phyloP scores from a whole-genome alignment of 2,888 invertebrate species.

The Prosapia bicincta region DNA sequence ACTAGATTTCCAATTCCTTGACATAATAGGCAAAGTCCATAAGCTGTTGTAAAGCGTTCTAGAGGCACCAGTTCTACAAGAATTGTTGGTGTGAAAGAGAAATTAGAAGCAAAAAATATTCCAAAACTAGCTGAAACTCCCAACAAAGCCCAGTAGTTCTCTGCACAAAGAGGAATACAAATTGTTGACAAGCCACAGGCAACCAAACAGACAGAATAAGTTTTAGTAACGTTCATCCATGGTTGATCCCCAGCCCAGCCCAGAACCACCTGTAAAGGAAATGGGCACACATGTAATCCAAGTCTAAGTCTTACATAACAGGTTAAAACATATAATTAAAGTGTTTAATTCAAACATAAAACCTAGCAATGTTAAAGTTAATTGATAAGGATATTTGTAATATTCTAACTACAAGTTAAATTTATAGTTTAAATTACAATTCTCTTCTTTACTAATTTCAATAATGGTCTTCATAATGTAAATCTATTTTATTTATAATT shows the following conservation, averaged over 20 bases:
- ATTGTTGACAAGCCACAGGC: slow-evolving; percentile 64
- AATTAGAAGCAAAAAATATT: slow-evolving; percentile 86
- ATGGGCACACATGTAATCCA: too few species aligned
- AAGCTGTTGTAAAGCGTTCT: slow-evolving; percentile 89
- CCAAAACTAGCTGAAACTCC: slow-evolving; percentile 66
- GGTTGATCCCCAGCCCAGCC: slow-evolving; percentile 89
- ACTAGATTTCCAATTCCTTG: slow-evolving; percentile 91
- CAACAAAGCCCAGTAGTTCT: slow-evolving; percentile 46
- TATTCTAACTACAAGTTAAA: too few species aligned
- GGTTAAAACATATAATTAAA: too few species aligned
- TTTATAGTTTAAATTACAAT: too few species aligned
- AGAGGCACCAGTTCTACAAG: slow-evolving; percentile 84
- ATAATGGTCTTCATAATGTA: too few species aligned
- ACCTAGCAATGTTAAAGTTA: too few species aligned
- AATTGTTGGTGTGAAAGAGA: slow-evolving; percentile 86
- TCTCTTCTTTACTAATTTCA: too few species aligned
- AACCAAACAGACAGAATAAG: slow-evolving; percentile 76
- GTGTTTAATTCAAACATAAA: too few species aligned
- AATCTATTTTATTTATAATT: too few species aligned
- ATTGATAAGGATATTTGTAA: too few species aligned
- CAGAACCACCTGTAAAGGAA: slow-evolving; percentile 63
- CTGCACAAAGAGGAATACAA: slow-evolving; percentile 54
- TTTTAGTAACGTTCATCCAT: slow-evolving; percentile 74
- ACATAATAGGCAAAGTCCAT: slow-evolving; percentile 82
- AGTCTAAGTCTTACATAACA: too few species aligned